Conservation (phyloP, 2,888 invertebrate genomes). For the Eurytoma californica region DNA sequence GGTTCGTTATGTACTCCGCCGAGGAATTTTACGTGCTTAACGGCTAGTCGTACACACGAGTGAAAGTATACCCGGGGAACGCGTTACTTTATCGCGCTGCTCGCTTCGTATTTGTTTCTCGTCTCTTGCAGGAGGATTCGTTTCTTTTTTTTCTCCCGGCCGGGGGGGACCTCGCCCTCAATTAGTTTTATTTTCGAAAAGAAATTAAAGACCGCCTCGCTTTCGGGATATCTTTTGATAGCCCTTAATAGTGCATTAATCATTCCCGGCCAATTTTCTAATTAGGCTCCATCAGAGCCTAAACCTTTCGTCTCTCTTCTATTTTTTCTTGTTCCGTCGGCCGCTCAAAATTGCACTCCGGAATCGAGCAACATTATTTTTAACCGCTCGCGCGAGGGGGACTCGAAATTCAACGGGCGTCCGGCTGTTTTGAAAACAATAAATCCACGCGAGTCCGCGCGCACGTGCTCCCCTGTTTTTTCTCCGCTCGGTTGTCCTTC, state of each 20-base stretch:
- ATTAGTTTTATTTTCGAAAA: not conserved
- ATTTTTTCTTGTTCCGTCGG: not conserved
- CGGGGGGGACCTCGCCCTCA: too few species aligned
- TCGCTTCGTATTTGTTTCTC: conserved; percentile 22
- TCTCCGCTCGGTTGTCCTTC: not conserved
- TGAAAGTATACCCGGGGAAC: not conserved
- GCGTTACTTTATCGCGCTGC: not conserved
- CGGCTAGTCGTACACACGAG: not conserved
- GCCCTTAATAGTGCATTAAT: conserved; percentile 25
- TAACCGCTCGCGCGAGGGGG: too few species aligned
- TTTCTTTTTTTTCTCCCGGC: not conserved
- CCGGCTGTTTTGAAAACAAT: conserved; percentile 31
- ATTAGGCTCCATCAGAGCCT: conserved; percentile 25
- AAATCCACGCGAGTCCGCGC: conserved; percentile 13
- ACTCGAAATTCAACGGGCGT: not conserved
- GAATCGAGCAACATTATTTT: not conserved
- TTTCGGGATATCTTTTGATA: conserved; percentile 15
- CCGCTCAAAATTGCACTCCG: not conserved
- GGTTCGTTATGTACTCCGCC: too few species aligned
- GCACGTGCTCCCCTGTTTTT: conserved; percentile 9
- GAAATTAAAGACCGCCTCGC: conserved; percentile 24
- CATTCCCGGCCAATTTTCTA: conserved; percentile 22
- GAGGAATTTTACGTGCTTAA: too few species aligned
- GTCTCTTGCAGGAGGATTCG: too few species aligned
- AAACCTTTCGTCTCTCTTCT: too few species aligned